Evolutionary conservation across 1,140 invertebrate species (phyloP), one percentile per base, ranked within the genome.

Genomic region (Ceratitis capitata): DNA sequence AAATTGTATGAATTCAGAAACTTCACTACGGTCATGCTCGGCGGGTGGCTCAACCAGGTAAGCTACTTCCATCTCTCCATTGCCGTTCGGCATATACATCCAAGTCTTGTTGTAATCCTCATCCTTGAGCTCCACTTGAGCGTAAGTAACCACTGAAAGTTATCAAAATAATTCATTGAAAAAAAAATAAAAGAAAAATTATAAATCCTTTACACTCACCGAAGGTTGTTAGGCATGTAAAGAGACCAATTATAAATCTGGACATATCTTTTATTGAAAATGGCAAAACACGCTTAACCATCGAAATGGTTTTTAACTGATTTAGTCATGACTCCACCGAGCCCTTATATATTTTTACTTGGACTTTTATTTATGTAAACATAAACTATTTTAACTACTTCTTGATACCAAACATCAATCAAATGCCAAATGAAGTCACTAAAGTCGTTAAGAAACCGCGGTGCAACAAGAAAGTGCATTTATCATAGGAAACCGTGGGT

Each of bases 51-150:
- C 90, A 14, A 91, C 89, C 26, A 93, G 84, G 85, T 91, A 92
- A 14, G 94, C 94, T 19, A 94, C 93, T 87, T 94, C 93, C 0
- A 93, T 92, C 6, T 93, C 91, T 2, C 92, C 94, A 86, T 94
- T 92, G 14, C 94, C 94, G 89, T 95, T 94, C 2, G 94, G 94
- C 91, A 95, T 94, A 83, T 94, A 94, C 64, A 95, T 94, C 94
- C 94, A 95, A 19, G 94, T 94, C 85, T 92, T 92, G 26, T 94
- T 94, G 86, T 94, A 94, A 74, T 92, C 89, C 83, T 92, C 89
- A 53, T 92, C 89, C 69, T 69, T 91, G 6, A 91, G 83, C 16
- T 87, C 88, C 39, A 91, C 88, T 39, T 91, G 88, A 7, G 87
- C 88, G 12, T 88, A 88, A 56, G 91, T 88, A 69, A 89, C 88